These are phyloP conservation scores for Nycticryphes semicollaris DNA, from an alignment of 2,113 vertebrate genomes.

Conservation along the genomic window DNA sequence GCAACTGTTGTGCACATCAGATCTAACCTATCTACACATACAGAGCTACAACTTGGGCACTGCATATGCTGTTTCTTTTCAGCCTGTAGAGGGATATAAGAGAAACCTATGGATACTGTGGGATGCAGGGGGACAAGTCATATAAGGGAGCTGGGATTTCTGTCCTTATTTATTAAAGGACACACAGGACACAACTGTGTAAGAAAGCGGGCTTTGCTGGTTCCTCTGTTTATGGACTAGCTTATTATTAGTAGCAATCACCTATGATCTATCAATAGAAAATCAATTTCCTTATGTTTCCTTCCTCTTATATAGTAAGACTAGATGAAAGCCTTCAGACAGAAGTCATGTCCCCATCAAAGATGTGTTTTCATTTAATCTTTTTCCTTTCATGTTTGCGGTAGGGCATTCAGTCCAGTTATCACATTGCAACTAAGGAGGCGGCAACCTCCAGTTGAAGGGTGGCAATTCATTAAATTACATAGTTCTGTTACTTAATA, in stretches of 20 bases:
- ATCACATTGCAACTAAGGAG: neutral
- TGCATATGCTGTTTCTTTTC: neutral
- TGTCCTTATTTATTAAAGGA: neutral
- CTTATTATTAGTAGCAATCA: neutral
- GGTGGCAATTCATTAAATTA: neutral
- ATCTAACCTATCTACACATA: neutral
- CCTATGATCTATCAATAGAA: neutral
- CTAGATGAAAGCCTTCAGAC: neutral
- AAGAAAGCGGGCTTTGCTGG: neutral
- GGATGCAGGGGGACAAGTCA: neutral
- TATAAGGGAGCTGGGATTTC: neutral
- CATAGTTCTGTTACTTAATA: neutral
- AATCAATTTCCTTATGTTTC: neutral
- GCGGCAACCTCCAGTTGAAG: neutral
- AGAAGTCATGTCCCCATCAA: neutral
- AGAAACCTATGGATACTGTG: neutral
- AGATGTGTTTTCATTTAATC: neutral
- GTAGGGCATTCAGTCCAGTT: neutral
- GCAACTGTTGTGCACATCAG: neutral
- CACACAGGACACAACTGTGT: rapidly evolving
- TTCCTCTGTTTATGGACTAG: neutral
- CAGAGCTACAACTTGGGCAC: neutral
- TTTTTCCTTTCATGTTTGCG: neutral
- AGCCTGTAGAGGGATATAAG: neutral
- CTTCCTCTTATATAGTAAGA: neutral